Base-by-base conservation (phyloP, 2,888 invertebrate genomes). In the Mesorhabditis spiculigera region DNA sequence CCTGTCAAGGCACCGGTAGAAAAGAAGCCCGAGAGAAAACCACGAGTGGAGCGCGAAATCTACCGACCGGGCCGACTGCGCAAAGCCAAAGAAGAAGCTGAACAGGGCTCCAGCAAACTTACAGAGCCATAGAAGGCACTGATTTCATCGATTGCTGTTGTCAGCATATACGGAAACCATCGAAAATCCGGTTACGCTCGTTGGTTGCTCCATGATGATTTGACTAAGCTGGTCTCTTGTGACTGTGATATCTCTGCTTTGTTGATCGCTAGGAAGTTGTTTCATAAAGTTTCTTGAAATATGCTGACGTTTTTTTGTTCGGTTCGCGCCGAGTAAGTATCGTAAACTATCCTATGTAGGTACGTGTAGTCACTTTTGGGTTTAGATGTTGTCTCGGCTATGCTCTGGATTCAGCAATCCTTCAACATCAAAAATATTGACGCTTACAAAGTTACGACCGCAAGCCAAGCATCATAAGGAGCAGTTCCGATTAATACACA, bases 41-140 rank as follows among this genome's bases (percentile, higher is more conserved):
- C 58, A 50, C 58, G 58, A 50, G 58, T 50, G 8, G 58, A 50
- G 58, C 58, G 58, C 8, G 58, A 50, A n/a, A 50, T 50, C 58
- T 50, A 50, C n/a, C 58, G 58, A 50, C 58, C 58, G 8, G 58
- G 58, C n/a, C 8, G 58, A 50, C n/a, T 50, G 58, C 8, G n/a
- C 8, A 50, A 50, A 50, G 58, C n/a, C 58, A 50, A 50, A 50
- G 58, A 28, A 28, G 28, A 50, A 50, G 58, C n/a, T 50, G 58
- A 50, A 50, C 58, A 2, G 8, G 8, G 10, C 58, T 2, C 10
- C 58, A 50, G n/a, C 58, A 10, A 50, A 50, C 8, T 2, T n/a
- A n/a, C 58, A 10, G 58, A 50, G 28, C 28, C 28, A 28, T 28
- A 28, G 28, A 28, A 28, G 28, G 28, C 28, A 28, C 28, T 28